These are phyloP conservation scores for Muntiacus reevesi DNA, from an alignment of 2,113 vertebrate genomes.

Conservation along the genomic window DNA sequence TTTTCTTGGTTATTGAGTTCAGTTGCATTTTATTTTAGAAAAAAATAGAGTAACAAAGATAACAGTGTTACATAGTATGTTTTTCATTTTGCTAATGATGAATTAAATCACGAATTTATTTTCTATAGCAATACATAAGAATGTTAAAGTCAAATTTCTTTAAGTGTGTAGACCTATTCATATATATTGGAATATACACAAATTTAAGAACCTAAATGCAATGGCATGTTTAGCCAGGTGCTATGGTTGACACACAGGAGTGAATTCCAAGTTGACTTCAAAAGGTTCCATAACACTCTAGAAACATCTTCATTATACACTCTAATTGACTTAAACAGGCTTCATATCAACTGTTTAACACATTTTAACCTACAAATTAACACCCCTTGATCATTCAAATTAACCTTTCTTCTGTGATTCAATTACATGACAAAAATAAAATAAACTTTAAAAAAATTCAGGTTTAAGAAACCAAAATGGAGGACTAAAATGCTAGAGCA, in stretches of 20 bases:
- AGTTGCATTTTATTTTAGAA: conserved; percentile 43
- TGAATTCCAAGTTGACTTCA: conserved; percentile 63
- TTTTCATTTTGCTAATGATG: conserved; percentile 21
- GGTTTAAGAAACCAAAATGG: conserved; percentile 30
- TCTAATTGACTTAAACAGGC: conserved; percentile 82
- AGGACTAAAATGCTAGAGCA: neutral
- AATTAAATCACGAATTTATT: conserved; percentile 1
- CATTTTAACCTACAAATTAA: conserved; percentile 81
- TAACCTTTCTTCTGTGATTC: conserved; percentile 74
- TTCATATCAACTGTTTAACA: conserved; percentile 80
- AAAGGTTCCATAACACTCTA: conserved; percentile 72
- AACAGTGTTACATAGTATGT: neutral
- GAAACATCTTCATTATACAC: conserved; percentile 77
- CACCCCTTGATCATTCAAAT: conserved; percentile 78
- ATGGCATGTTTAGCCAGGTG: neutral
- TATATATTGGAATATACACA: neutral
- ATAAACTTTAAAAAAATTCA: conserved; percentile 22
- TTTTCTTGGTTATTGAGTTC: neutral
- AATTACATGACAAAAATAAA: conserved; percentile 73
- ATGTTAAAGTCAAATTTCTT: neutral
- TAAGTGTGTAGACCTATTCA: neutral
- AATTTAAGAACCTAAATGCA: neutral
- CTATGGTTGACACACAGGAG: neutral
- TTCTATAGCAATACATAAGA: neutral
- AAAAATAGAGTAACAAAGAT: neutral